Base-by-base conservation (phyloP, 2,797 vertebrate genomes). In the Melanotaenia maccullochi region DNA sequence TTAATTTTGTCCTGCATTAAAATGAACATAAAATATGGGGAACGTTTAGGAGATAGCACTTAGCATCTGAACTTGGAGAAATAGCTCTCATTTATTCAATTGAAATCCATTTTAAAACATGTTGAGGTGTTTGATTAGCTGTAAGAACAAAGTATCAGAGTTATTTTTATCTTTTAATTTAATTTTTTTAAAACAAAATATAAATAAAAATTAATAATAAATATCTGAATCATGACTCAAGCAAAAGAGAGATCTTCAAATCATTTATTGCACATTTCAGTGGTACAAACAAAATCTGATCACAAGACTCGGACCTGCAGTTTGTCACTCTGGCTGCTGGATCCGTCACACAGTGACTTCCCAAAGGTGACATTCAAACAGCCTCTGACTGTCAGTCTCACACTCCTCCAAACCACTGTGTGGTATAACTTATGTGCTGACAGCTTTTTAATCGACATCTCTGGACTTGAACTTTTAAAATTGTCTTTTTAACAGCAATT, bases 281-380 rank as follows among this genome's bases (percentile, higher is more conserved):
- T 47, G 42, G 44, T 57, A 62, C 33, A 42, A 73, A 54, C 16
- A 44, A 47, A 35, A 49, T 55, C n/a, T 32, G 56, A 63, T 68
- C 56, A 36, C 20, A 68, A 44, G n/a, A 47, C 44, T 47, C 20
- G 60, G 49, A 47, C 56, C 38, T 18, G 38, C 49, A 54, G 28
- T 60, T 36, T 67, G 25, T 4, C 9, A 22, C 40, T 83, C 11
- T 55, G 24, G 52, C 44, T 59, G 64, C 30, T 61, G 1, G 5
- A 65, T 73, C 57, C 24, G 58, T 73, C 13, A 13, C 36, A 63
- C 13, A 7, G 6, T 64, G 52, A 70, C 60, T 55, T 71, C 60
- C 70, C 60, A 82, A 68, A 72, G 49, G 40, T 75, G 44, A 68
- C 44, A n/a, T 65, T 65, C 13, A 25, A 63, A 64, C 7, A 28